phyloP scores from a whole-genome alignment of 2,113 vertebrate genomes.

The Larimichthys crocea region DNA sequence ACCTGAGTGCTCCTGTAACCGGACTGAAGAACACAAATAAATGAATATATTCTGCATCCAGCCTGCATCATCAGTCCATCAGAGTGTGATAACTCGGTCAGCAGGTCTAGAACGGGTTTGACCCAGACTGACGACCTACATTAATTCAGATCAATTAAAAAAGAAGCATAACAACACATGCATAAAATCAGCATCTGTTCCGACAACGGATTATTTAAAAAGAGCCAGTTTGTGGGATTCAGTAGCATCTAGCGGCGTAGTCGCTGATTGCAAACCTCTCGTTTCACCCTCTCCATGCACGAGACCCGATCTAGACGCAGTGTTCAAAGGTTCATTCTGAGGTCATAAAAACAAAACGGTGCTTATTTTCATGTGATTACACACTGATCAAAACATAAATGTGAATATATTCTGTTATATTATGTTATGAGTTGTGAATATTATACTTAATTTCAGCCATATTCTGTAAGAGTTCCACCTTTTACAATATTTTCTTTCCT shows the following conservation, averaged over 20 bases:
- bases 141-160: slow-evolving; percentile 29
- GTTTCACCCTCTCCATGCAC: too few species aligned
- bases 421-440: too few species aligned
- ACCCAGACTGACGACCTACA: slow-evolving; percentile 11
- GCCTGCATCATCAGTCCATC: not conserved
- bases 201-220: not conserved
- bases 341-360: too few species aligned
- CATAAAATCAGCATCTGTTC: not conserved
- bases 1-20: not conserved
- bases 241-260: too few species aligned
- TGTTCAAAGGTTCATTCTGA: too few species aligned
- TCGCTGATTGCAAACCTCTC: too few species aligned
- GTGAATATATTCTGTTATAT: too few species aligned
- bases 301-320: too few species aligned
- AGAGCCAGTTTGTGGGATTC: too few species aligned
- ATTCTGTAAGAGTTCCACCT: not conserved
- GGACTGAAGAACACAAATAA: not conserved
- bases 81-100: slow-evolving; percentile 16
- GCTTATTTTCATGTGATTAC: too few species aligned
- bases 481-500: not conserved
- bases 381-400: too few species aligned
- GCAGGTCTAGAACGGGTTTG: not conserved
- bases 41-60: not conserved
- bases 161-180: not conserved
- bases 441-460: too few species aligned